These are phyloP conservation scores for Nomada fabriciana DNA, from an alignment of 2,888 invertebrate genomes.

Conservation along the genomic window DNA sequence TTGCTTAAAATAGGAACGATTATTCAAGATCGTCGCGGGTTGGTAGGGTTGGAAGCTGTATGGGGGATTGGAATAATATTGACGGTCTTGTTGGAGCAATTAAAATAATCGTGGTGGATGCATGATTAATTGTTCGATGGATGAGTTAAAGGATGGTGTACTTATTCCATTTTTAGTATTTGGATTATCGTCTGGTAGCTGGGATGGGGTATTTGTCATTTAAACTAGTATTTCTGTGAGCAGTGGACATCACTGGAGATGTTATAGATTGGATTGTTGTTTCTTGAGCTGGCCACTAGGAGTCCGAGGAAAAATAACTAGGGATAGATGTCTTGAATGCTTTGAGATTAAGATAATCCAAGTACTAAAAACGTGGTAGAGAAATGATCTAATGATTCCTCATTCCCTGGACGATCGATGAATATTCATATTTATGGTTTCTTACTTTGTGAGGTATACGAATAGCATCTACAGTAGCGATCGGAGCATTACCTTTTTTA, in stretches of 20 bases:
- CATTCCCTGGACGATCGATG: not conserved
- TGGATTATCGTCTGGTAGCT: not conserved
- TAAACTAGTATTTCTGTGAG: too few relatives aligned
- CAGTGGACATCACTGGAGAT: not conserved
- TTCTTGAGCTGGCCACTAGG: not conserved
- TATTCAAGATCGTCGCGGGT: not conserved
- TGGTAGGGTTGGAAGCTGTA: not conserved
- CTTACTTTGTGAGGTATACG: slow-evolving; percentile 21
- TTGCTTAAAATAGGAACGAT: slow-evolving; percentile 67
- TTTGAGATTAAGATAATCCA: slow-evolving; percentile 1
- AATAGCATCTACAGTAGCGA: slow-evolving; percentile 33
- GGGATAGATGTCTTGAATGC: not conserved
- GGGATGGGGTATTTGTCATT: too few relatives aligned
- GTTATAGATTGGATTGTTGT: not conserved
- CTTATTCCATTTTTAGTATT: slow-evolving; percentile 11
- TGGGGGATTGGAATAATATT: not conserved
- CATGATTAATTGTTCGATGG: not conserved
- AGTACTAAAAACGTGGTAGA: slow-evolving; percentile 1
- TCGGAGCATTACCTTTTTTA: slow-evolving; percentile 36
- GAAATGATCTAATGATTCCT: not conserved
- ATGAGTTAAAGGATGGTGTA: not conserved
- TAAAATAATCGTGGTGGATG: not conserved
- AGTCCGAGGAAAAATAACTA: not conserved
- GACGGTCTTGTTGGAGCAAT: not conserved
- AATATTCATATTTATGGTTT: slow-evolving; percentile 1